These are phyloP conservation scores for Gymnorhina tibicen DNA, from an alignment of 2,113 vertebrate species.

Conservation along the genomic window DNA sequence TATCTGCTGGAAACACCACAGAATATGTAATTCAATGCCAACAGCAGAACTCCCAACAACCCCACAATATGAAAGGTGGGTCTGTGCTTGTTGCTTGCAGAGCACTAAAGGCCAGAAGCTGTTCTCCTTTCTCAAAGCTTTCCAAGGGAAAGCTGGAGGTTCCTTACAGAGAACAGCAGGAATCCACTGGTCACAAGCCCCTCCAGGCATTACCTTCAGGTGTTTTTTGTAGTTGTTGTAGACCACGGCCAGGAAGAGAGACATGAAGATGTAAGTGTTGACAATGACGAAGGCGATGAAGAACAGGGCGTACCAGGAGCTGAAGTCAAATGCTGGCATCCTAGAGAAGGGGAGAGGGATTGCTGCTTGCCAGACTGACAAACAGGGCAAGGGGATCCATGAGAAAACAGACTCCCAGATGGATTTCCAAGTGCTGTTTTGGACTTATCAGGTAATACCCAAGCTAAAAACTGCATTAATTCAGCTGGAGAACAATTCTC, in stretches of 20 bases:
- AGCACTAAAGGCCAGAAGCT: background rate
- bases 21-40: background rate
- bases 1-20: background rate
- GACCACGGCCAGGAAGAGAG: slow-evolving; percentile 91
- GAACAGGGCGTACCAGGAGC: slow-evolving; percentile 82
- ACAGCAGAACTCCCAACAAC: background rate
- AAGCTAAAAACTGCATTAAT: background rate
- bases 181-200: background rate
- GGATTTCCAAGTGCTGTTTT: background rate
- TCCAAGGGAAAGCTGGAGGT: background rate
- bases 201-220: slow-evolving; percentile 79
- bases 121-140: background rate
- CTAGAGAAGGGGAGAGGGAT: slow-evolving; percentile 57
- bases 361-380: background rate
- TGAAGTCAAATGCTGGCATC: slow-evolving; percentile 92
- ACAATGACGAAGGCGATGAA: slow-evolving; percentile 89
- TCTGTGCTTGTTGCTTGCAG: background rate
- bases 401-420: background rate
- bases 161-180: background rate
- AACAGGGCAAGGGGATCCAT: background rate
- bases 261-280: slow-evolving; percentile 97
- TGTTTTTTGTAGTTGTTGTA: slow-evolving; percentile 97
- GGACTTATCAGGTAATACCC: background rate
- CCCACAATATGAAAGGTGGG: accelerated
- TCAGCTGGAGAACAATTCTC: background rate